phyloP scores from a whole-genome alignment of 2,113 vertebrate genomes.

The Aptenodytes patagonicus region DNA sequence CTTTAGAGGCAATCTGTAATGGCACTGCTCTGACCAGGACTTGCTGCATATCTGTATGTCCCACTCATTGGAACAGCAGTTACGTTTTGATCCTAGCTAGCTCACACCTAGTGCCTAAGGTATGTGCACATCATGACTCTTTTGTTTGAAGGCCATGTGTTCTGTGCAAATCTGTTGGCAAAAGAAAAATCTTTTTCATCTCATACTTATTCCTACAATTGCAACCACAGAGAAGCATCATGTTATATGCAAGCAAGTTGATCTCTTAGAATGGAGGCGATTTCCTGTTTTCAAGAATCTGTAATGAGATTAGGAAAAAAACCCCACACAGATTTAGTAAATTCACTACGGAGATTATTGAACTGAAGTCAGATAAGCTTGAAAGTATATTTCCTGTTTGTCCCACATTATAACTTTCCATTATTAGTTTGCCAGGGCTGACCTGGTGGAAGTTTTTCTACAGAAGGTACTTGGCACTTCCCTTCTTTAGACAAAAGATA shows the following conservation, averaged over 20 bases:
- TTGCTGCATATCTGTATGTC: not conserved
- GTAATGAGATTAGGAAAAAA: slow-evolving; percentile 46
- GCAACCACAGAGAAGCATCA: not conserved
- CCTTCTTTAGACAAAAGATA: not conserved
- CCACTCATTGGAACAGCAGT: not conserved
- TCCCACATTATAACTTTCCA: not conserved
- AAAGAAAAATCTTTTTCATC: not conserved
- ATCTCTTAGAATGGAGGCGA: slow-evolving; percentile 44
- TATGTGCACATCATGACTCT: not conserved
- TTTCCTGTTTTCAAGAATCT: slow-evolving; percentile 64
- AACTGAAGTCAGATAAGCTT: slow-evolving; percentile 32
- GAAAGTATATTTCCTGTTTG: slow-evolving; percentile 23
- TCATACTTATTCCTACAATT: not conserved
- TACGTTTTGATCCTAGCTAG: not conserved
- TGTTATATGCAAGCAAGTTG: not conserved
- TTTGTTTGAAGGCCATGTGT: not conserved
- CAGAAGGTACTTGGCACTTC: not conserved
- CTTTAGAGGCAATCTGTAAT: not conserved
- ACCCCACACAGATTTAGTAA: not conserved
- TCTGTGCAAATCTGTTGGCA: not conserved
- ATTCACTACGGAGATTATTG: slow-evolving; percentile 39
- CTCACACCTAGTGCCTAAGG: not conserved
- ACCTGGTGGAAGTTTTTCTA: not conserved
- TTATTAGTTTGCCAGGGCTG: not conserved
- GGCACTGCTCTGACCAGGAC: not conserved